Conservation (phyloP, 2,797 vertebrate species). For the Eremophila alpestris region DNA sequence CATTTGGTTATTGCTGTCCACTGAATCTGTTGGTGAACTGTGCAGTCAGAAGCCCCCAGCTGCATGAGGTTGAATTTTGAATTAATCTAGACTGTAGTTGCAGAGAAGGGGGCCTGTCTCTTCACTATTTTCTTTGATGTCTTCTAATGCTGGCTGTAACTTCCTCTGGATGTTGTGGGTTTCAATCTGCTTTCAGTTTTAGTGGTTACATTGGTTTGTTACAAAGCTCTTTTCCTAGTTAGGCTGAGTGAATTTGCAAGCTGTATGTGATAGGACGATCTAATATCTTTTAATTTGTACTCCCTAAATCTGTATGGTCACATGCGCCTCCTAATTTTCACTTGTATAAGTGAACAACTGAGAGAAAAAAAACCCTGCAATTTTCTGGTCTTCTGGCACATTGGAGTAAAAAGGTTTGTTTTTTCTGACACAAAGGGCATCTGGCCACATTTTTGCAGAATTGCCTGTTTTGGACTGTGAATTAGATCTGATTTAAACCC, state of each 20-base stretch:
- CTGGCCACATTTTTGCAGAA: neutral
- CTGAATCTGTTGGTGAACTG: neutral
- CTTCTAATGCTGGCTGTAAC: neutral
- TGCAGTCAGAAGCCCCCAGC: neutral
- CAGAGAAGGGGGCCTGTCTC: neutral
- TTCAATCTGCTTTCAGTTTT: constrained; percentile 51
- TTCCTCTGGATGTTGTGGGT: constrained; percentile 13
- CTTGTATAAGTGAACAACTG: neutral
- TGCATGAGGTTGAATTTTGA: neutral
- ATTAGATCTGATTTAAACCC: neutral
- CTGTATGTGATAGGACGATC: neutral
- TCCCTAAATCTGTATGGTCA: neutral
- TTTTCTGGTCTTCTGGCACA: neutral
- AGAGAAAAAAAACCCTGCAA: neutral
- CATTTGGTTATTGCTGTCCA: neutral
- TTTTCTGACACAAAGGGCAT: neutral
- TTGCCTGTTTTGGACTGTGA: neutral
- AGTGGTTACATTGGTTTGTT: constrained; percentile 16
- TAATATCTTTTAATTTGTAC: neutral
- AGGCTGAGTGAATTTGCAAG: neutral
- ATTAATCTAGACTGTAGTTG: neutral
- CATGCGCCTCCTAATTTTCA: neutral
- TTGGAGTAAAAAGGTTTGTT: neutral
- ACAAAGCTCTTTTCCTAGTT: neutral
- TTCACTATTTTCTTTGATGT: neutral